Base-by-base conservation (phyloP, 2,888 invertebrate genomes). In the Phymatocera aterrima region DNA sequence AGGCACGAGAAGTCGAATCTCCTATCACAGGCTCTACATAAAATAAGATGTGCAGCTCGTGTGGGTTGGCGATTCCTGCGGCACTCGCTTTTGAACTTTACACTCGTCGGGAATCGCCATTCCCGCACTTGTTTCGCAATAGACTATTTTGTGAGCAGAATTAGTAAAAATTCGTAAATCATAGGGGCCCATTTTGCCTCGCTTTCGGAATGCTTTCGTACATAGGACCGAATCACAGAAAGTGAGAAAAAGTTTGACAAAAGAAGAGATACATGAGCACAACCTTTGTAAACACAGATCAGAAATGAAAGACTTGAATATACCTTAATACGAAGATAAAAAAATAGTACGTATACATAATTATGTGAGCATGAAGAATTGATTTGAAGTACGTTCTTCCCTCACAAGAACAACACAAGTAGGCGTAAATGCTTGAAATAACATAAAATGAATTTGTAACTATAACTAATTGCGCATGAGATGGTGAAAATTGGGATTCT, bases 281-380 rank as follows among this genome's bases (percentile, higher is more conserved):
- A 21, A 28, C 28, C n/a, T 28, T 15, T 1, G 24, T 28, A 12
- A 12, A 43, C n/a, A 51, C 15, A 51, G 37, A n/a, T 37, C 37
- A 64, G 3, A 64, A 51, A 64, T 43, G 34, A 37, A 64, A 34
- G 34, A 64, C 18, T 61, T n/a, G n/a, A 6, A 37, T 64, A n/a
- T n/a, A n/a, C n/a, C 18, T 64, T 64, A 37, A 37, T 21, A 37
- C 15, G n/a, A 64, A 37, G 64, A 64, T 64, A 37, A 64, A 64
- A 64, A 34, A 64, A 64, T 57, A 57, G 57, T 57, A 28, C 40
- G 8, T 21, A 24, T 15, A 10, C 28, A 57, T 57, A n/a, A n/a
- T n/a, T n/a, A 12, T 5, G 12, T 57, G 57, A 28, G 57, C 57
- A 28, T 28, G 5, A 28, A 57, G 24, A 28, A 28, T 57, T 57